These are phyloP conservation scores for Phlogophora meticulosa DNA, from an alignment of 2,888 invertebrate genomes.

Conservation along the genomic window DNA sequence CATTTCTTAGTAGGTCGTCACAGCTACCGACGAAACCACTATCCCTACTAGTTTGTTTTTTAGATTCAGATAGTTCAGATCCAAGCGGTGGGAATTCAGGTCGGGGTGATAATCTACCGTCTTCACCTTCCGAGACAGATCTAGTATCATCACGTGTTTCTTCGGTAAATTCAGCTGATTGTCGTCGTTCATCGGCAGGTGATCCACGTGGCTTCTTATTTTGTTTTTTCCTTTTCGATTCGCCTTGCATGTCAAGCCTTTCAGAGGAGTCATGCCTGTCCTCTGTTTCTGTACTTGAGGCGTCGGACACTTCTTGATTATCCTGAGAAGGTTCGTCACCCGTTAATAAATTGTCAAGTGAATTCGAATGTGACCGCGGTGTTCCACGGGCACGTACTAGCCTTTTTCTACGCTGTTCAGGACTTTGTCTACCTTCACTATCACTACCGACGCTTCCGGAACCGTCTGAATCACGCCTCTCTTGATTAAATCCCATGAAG, in stretches of 20 bases:
- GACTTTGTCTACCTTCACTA: slow-evolving; percentile 96
- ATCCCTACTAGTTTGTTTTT: slow-evolving; percentile 96
- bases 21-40: slow-evolving; percentile 97
- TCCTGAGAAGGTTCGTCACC: slow-evolving; percentile 91
- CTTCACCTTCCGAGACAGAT: slow-evolving; percentile 92
- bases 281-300: slow-evolving; percentile 94
- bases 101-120: slow-evolving; percentile 93
- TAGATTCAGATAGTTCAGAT: slow-evolving; percentile 92
- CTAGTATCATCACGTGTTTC: slow-evolving; percentile 91
- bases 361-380: slow-evolving; percentile 95
- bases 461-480: slow-evolving; percentile 95
- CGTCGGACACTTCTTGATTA: slow-evolving; percentile 93
- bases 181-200: slow-evolving; percentile 92
- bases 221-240: slow-evolving; percentile 96
- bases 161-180: slow-evolving; percentile 92
- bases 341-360: slow-evolving; percentile 94
- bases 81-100: slow-evolving; percentile 92
- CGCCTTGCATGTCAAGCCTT: slow-evolving; percentile 94
- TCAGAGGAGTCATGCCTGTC: slow-evolving; percentile 93
- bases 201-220: slow-evolving; percentile 93
- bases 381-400: slow-evolving; percentile 96
- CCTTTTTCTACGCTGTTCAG: slow-evolving; percentile 95
- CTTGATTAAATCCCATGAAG: slow-evolving; percentile 95
- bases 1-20: slow-evolving; percentile 95
- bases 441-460: slow-evolving; percentile 97